Base-by-base conservation (phyloP, 35 echinoderm and acorn worm genomes). In the Heliocidaris tuberculata region DNA sequence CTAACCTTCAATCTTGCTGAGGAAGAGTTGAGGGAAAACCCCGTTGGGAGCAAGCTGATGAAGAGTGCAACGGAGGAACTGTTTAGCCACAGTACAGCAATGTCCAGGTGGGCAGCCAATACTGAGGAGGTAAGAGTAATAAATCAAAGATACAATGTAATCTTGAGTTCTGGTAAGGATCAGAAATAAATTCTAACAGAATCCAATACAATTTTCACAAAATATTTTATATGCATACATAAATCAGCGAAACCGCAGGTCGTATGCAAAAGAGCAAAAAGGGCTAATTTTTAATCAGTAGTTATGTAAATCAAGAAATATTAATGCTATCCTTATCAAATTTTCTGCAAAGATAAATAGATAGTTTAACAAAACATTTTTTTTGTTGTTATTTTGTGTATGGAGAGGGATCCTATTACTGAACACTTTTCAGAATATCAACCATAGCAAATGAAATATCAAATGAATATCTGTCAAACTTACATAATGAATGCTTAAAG, bases 21-120 rank as follows among this genome's bases (percentile, higher is more conserved):
- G 94, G 94, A 99, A 99, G 35, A 99, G 96, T 49, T 97, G 97
- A 12, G 97, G 97, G 48, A 99, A 99, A 31, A 99, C 93, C 30
- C 97, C 97, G 91, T 97, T 97, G 2, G 98, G 98, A 60, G 97
- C 98, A 31, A 99, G 93, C 87, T 99, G 97, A 86, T 99, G 98
- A 12, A 97, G 95, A 16, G 96, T 97, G 50, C 98, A 99, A 31
- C 98, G 92, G n/a, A 99, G 94, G 92, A 99, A 99, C 95, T 99
- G 98, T 65, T 95, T 99, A n/a, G 98, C 98, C 24, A 99, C 98
- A 50, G 98, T 97, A 88, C 95, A 96, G 32, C 95, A 97, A 93
- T 97, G 95, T 48, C 96, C 98, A 47, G 98, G 98, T 3, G 98
- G 97, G 88, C 95, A 95, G 47, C 98, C 98, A 96, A 96, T 92